Evolutionary conservation across 2,797 vertebrate species (phyloP), one percentile per base, ranked within the genome.

Genomic region (Epinephelus malabaricus): DNA sequence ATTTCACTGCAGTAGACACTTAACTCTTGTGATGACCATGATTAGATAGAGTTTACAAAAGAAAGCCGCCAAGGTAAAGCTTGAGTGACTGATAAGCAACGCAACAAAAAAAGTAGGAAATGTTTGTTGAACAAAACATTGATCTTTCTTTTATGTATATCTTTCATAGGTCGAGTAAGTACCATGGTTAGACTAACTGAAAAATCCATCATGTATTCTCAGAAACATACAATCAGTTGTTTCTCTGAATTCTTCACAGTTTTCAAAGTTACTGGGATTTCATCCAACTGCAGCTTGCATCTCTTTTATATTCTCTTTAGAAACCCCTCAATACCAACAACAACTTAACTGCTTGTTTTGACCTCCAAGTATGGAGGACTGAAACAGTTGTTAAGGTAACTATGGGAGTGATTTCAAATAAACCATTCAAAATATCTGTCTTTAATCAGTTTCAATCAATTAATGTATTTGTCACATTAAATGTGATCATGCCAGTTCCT

Each of bases 311-410:
- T 59, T 43, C 21, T 69, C 43, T 8, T 49, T 11, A 13, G 23
- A 34, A 21, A 34, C 15, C 45, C 6, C 14, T 72, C 2, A 34
- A 11, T 19, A 30, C 27, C 27, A 27, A 14, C 6, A 45, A 12
- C 12, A 40, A 11, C 70, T 55, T 13, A 65, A 51, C 50, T 21
- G 34, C 45, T 68, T 54, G 4, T 15, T 54, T 50, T 79, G 19
- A 58, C 47, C 63, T 59, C 49, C 2, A 66, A 61, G 0, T 51
- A 47, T 58, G 8, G 0, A 0, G 38, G 2, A 23, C 19, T 45
- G 9, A 51, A 73, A 56, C 61, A 63, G 21, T 43, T 45, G 17
- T 65, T 23, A 11, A n/a, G 14, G 47, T 38, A 17, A 72, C 1
- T 8, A 60, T 9, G 12, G 56, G 63, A n/a, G 21, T 21, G 17